Base-by-base conservation (phyloP, 2,797 vertebrate species). In the Triplophysa bombifrons region DNA sequence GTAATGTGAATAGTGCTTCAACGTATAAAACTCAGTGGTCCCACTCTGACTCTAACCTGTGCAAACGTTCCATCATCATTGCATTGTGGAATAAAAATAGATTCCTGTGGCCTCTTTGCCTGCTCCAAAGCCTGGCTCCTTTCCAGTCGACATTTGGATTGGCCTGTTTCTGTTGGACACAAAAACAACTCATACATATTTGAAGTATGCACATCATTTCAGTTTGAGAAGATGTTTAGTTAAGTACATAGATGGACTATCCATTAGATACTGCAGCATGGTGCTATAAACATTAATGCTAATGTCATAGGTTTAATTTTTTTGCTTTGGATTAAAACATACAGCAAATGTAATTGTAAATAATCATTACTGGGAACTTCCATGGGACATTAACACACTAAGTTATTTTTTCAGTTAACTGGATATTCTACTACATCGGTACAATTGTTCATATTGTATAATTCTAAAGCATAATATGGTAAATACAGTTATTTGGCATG, bases 71-170 rank as follows among this genome's bases (percentile, higher is more conserved):
- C 98, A n/a, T 99, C 98, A 74, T 98, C 97, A 1, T 93, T 95
- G 90, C 98, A 99, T 87, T 98, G 96, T 4, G 98, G 98, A 89
- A 99, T 92, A 84, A 99, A 99, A 83, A 96, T 96, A 44, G 96
- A 94, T 91, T 98, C 97, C 89, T 96, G 98, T 5, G 96, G 96
- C 82, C 94, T 95, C 89, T 96, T 94, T 75, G 94, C 95, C 77
- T 95, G 96, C 84, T 99, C 96, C 86, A 97, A 80, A 1, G 97
- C 97, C 90, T 97, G 96, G 85, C 90, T 92, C 88, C 98, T 94
- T 88, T 99, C 98, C 84, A 92, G 81, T n/a, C 93, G 94, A 88
- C 98, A 99, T 89, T 98, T 99, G 76, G 96, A 97, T 89, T 97
- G 96, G 85, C 95, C 95, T 61, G 92, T 94, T 85, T 98, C 97